Evolutionary conservation across 2,797 vertebrate genomes (phyloP), one percentile per base, ranked within the genome.

Genomic region (Todus mexicanus): DNA sequence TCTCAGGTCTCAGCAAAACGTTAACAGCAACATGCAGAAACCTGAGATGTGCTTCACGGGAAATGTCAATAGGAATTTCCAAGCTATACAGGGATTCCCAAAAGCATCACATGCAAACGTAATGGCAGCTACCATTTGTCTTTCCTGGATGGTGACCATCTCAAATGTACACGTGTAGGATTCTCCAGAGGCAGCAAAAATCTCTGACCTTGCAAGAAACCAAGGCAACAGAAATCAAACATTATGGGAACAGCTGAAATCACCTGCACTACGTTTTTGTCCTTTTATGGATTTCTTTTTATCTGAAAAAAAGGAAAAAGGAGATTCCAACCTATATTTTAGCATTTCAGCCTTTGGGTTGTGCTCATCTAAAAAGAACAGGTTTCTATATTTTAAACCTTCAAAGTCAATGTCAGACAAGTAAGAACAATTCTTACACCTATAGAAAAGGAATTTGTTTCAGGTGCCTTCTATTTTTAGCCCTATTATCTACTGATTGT

Each of bases 391-490:
- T 75, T 90, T 92, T 77, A 81, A 89, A 84, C 51, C 20, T 89
- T 93, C 82, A 37, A 84, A 88, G 59, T 82, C 68, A 60, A 35
- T 16, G 53, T 63, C 75, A 92, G 59, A 71, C 61, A 85, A 91
- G 80, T 35, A 69, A 1, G 12, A 93, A 79, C 50, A 93, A 84
- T 81, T 93, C 45, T 70, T 72, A 69, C 27, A 87, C 63, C 43
- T 84, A 66, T 4, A 73, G 48, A 92, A 89, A 85, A 78, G 29
- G n/a, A 70, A 60, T 47, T 95, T 83, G 59, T 93, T 95, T 73
- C 56, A 76, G 13, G 57, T 68, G 35, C 88, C 74, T 83, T 77
- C 73, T 71, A 27, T 79, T 93, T 95, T 92, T 76, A 89, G 73
- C 29, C 40, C 54, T 35, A 15, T 63, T 84, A 83, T 23, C 72